Percentiles rank a stretch among this genome's conserved stretches.
Conservation (phyloP, 2,888 invertebrate species). For the Sinhomidia bicolor region DNA sequence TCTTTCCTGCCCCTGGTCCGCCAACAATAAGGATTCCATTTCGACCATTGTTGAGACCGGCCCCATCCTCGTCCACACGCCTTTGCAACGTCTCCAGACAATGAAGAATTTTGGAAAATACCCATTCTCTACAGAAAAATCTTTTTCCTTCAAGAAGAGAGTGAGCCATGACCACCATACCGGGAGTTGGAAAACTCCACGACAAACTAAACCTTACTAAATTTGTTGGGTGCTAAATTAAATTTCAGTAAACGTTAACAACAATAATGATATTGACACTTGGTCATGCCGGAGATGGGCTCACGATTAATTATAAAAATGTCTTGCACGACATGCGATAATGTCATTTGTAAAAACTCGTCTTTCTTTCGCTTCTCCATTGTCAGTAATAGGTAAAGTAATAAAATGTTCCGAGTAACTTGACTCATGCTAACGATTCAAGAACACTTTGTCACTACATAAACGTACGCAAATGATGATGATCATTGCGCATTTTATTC, state of each 20-base stretch:
- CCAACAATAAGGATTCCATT: conserved; percentile 93
- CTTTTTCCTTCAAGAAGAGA: conserved; percentile 83
- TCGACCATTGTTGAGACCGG: conserved; percentile 81
- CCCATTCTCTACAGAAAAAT: conserved; percentile 97
- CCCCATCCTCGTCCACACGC: conserved; percentile 79
- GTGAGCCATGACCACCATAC: conserved; percentile 79
- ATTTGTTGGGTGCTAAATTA: too few relatives aligned
- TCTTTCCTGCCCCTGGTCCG: conserved; percentile 92
- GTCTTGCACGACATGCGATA: background rate
- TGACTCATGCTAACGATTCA: conserved; percentile 19
- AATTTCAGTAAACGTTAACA: conserved; percentile 10
- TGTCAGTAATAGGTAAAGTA: conserved; percentile 16
- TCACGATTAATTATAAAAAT: conserved; percentile 14
- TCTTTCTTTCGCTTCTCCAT: conserved; percentile 44
- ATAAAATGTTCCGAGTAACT: background rate
- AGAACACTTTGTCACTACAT: conserved; percentile 13
- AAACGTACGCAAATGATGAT: background rate
- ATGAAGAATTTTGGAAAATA: conserved; percentile 95
- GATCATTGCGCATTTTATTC: background rate
- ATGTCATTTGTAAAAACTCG: background rate
- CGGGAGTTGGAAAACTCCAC: background rate
- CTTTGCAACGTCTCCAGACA: conserved; percentile 92
- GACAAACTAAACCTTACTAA: conserved; percentile 6
- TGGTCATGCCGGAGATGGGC: background rate
- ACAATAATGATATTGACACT: background rate